Percentiles rank a stretch among this genome's conserved stretches.
These are phyloP conservation scores for Paracentrotus lividus DNA, from an alignment of 53 echinoderm and acorn worm genomes.

Conservation along the genomic window DNA sequence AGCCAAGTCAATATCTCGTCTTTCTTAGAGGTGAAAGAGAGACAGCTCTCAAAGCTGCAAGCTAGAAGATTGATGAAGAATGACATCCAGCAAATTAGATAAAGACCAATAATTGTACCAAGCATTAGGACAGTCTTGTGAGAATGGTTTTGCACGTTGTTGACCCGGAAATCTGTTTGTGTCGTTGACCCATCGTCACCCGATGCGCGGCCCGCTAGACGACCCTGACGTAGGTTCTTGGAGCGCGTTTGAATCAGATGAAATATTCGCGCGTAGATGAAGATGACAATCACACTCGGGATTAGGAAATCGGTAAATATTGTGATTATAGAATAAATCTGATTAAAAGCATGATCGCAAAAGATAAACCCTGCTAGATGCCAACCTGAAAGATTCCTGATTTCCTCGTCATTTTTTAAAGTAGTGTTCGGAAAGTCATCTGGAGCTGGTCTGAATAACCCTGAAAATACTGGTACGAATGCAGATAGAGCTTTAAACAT, in stretches of 20 bases:
- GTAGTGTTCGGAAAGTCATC: neutral
- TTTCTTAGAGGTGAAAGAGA: slow-evolving; percentile 21
- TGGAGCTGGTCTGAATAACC: neutral
- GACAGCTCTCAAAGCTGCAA: neutral
- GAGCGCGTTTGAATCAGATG: slow-evolving; percentile 29
- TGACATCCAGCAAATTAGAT: slow-evolving; percentile 44
- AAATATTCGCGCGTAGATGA: slow-evolving; percentile 37
- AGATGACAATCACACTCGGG: slow-evolving; percentile 22
- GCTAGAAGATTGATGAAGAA: slow-evolving; percentile 47
- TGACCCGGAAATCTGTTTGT: slow-evolving; percentile 34
- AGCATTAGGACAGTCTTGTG: slow-evolving; percentile 40
- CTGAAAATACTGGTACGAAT: slow-evolving; percentile 1
- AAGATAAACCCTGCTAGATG: slow-evolving; percentile 1
- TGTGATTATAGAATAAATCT: neutral
- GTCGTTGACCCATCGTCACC: neutral
- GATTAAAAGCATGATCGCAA: slow-evolving; percentile 44
- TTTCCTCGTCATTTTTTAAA: neutral
- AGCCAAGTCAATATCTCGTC: slow-evolving; percentile 51
- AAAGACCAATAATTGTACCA: slow-evolving; percentile 54
- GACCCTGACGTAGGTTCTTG: slow-evolving; percentile 26
- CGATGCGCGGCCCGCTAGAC: neutral
- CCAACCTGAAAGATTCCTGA: neutral
- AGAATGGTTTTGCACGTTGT: slow-evolving; percentile 28
- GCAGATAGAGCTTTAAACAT: neutral
- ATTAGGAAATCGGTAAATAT: slow-evolving; percentile 3